Conservation (phyloP, 2,113 vertebrate species). For the Sialia sialis region DNA sequence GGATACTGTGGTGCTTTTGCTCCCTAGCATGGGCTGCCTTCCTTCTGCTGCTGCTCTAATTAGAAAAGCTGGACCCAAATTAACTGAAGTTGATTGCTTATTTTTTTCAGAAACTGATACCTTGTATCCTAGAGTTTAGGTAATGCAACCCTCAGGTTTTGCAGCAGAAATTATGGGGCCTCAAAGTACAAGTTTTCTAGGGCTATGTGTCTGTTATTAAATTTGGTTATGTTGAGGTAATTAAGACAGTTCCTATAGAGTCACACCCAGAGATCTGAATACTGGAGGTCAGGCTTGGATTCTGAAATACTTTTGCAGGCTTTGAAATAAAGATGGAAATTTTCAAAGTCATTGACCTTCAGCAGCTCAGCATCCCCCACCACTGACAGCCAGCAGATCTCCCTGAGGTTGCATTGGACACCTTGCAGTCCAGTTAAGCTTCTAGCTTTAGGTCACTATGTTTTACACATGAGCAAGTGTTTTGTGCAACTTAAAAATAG, state of each 20-base stretch:
- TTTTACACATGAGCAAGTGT: background rate
- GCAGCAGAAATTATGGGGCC: background rate
- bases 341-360: background rate
- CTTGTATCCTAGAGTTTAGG: background rate
- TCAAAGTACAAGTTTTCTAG: background rate
- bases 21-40: background rate
- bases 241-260: background rate
- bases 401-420: background rate
- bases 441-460: background rate
- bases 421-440: background rate
- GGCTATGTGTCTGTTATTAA: background rate
- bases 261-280: background rate
- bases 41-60: constrained; percentile 20
- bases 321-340: background rate
- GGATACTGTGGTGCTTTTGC: background rate
- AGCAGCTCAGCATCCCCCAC: background rate
- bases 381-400: background rate
- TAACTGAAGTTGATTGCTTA: background rate
- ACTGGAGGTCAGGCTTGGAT: background rate
- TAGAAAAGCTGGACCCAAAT: constrained; percentile 41
- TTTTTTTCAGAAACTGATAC: background rate
- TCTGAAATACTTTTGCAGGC: background rate
- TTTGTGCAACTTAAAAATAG: background rate
- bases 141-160: background rate
- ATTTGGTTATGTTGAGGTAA: background rate